Evolutionary conservation across 2,797 vertebrate species (phyloP).

Genomic region (Manis crassicaudata): DNA sequence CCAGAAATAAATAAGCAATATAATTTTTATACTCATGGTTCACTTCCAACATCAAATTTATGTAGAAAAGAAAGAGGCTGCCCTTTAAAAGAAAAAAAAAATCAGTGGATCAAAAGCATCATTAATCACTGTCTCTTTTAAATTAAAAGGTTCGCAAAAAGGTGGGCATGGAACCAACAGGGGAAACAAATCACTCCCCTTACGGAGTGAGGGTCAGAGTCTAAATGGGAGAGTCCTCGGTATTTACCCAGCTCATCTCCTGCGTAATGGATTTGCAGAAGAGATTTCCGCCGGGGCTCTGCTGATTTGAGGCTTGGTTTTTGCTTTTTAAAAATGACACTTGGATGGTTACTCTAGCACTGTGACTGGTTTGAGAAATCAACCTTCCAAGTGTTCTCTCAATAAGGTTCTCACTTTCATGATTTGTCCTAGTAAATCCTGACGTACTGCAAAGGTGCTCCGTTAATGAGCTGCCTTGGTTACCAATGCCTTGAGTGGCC

Average conservation of each 20-base stretch:
- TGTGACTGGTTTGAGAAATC: slow-evolving; percentile 36
- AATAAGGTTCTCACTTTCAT: background rate
- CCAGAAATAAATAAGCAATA: slow-evolving; percentile 72
- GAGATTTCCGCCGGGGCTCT: slow-evolving; percentile 62
- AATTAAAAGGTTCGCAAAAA: slow-evolving; percentile 81
- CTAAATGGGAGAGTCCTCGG: slow-evolving; percentile 70
- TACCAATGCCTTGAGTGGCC: background rate
- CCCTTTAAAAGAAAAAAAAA: slow-evolving; percentile 76
- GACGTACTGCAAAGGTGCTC: background rate
- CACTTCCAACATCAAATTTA: slow-evolving; percentile 77
- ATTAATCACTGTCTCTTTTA: slow-evolving; percentile 82
- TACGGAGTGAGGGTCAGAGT: slow-evolving; percentile 70
- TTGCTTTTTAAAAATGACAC: slow-evolving; percentile 67
- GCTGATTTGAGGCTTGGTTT: slow-evolving; percentile 68
- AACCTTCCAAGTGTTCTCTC: background rate
- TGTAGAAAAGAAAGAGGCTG: slow-evolving; percentile 75
- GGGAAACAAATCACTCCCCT: slow-evolving; percentile 78
- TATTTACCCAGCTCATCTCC: slow-evolving; percentile 76
- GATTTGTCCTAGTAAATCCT: background rate
- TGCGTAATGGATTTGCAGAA: slow-evolving; percentile 68
- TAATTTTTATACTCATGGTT: slow-evolving; percentile 69
- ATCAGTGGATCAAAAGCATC: slow-evolving; percentile 75
- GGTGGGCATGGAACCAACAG: slow-evolving; percentile 77
- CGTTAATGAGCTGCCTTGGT: background rate
- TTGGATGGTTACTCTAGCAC: background rate